Percentiles rank a stretch among this genome's conserved stretches.
phyloP scores from a whole-genome alignment of 2,113 vertebrate genomes.

The Callipepla squamata region DNA sequence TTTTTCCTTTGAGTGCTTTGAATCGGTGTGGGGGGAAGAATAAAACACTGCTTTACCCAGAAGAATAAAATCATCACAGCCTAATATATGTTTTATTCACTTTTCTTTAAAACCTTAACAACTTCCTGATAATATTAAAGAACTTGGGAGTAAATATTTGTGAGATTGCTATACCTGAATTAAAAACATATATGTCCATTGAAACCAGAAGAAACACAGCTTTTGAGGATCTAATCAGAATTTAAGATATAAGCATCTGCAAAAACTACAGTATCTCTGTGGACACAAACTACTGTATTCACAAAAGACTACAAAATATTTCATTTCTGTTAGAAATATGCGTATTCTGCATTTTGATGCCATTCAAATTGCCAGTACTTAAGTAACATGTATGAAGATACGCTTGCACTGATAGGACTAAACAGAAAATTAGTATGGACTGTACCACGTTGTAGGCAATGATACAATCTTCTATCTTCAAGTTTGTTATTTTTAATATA shows the following conservation, averaged over 20 bases:
- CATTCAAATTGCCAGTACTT: not conserved
- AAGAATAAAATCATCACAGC: not conserved
- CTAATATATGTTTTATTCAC: not conserved
- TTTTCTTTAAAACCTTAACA: not conserved
- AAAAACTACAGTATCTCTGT: not conserved
- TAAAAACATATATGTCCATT: not conserved
- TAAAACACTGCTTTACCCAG: not conserved
- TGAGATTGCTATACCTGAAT: not conserved
- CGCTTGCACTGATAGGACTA: not conserved
- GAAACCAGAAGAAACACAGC: not conserved
- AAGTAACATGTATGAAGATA: not conserved
- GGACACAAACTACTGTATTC: not conserved
- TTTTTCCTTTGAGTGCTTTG: not conserved
- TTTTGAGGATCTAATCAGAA: not conserved
- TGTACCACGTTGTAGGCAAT: not conserved
- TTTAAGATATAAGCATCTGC: not conserved
- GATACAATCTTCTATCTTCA: constrained; percentile 26
- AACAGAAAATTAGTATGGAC: not conserved
- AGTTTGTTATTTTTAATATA: constrained; percentile 1
- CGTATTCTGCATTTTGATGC: not conserved
- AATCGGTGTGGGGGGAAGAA: not conserved
- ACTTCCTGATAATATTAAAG: not conserved
- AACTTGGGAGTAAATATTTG: not conserved
- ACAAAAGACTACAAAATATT: not conserved
- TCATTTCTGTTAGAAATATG: not conserved